Evolutionary conservation across 2,888 invertebrate species (phyloP), one percentile per base, ranked within the genome.

Genomic region (Physocephala rufipes): DNA sequence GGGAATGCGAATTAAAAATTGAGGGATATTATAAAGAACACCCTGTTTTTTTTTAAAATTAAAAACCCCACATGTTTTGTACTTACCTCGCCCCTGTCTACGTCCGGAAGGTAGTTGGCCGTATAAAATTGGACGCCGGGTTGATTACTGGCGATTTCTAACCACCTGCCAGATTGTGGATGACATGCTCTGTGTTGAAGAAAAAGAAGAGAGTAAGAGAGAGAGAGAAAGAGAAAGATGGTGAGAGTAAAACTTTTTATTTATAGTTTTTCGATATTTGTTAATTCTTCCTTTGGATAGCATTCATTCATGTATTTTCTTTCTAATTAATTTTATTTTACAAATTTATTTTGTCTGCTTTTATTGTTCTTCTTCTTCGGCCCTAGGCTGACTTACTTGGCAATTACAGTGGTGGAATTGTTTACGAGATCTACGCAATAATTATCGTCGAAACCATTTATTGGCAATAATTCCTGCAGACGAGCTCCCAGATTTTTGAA

Each of bases 71-170:
- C n/a, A n/a, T n/a, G n/a, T n/a, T n/a, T n/a, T n/a, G n/a, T 30
- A 76, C 76, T 76, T 72, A 81, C 80, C 71, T 81, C 80, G 12
- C 88, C 88, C 65, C 83, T 86, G 51, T 86, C 84, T 1, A 87
- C 87, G 76, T 91, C 89, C 0, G 95, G 94, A 47, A 95, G 86
- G 72, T 86, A 87, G 82, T 95, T 95, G 0, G 91, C 90, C 0
- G 96, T 96, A 82, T 97, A 97, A 80, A 97, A 92, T 84, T 97
- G 96, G 71, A 97, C 89, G 0, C 96, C 96, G 0, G 96, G 96
- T 83, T 96, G 95, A 82, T 95, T 93, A 73, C 95, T 93, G 77
- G 90, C 91, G 0, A 96, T 89, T 82, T 95, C 94, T 69, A 97
- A 82, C 66, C 89, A 90, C 72, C 96, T 89, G 1, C 96, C 95